A percentile compares a stretch with the other conserved stretches of the same genome.
Evolutionary conservation across 2,888 invertebrate genomes (phyloP).

Genomic region (Apamea epomidion): DNA sequence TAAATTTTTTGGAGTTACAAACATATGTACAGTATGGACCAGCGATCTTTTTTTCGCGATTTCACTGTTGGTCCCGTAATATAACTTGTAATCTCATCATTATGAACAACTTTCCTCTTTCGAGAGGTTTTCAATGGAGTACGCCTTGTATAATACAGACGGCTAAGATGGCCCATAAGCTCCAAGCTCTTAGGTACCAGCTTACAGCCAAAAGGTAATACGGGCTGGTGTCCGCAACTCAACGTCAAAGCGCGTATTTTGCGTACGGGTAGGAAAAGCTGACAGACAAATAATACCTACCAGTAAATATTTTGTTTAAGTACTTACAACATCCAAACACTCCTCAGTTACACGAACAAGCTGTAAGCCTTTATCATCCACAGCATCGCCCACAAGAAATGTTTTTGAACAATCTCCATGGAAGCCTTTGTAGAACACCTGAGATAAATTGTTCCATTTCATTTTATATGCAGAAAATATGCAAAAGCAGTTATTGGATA

Average conservation of each 20-base stretch:
- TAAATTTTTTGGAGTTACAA: too few species aligned
- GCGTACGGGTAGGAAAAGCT: too few species aligned
- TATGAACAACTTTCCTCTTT: background rate
- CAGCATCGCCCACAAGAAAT: constrained; percentile 94
- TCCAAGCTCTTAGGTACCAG: background rate
- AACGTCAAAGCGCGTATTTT: too few species aligned
- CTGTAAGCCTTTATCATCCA: constrained; percentile 93
- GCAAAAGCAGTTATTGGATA: background rate
- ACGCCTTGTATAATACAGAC: too few species aligned
- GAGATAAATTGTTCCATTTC: constrained; percentile 43
- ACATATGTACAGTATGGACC: background rate
- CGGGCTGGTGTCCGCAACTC: too few species aligned
- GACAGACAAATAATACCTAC: background rate
- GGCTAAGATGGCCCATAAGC: background rate
- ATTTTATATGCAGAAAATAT: background rate
- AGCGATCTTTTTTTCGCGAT: too few species aligned
- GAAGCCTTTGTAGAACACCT: constrained; percentile 95
- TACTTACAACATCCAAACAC: constrained; percentile 92
- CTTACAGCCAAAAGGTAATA: too few species aligned
- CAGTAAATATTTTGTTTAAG: background rate
- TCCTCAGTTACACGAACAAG: constrained; percentile 93
- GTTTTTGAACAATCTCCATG: constrained; percentile 98
- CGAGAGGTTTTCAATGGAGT: background rate
- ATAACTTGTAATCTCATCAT: background rate
- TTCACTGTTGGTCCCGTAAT: background rate